These are phyloP conservation scores for Drosophila bipectinata DNA, from an alignment of 1,140 invertebrate genomes.

Conservation along the genomic window DNA sequence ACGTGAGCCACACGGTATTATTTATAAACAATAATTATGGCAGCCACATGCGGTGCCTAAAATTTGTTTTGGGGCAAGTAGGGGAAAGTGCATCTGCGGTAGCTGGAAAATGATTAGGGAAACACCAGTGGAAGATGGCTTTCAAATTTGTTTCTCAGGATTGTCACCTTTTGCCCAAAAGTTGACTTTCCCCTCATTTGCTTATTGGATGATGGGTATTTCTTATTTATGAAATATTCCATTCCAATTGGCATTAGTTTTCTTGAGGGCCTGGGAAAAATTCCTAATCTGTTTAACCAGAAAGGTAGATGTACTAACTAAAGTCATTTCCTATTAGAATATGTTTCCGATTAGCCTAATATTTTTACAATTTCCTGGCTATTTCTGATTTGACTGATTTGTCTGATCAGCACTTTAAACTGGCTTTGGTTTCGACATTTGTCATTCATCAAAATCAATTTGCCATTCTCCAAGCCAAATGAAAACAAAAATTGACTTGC, in stretches of 20 bases:
- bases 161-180: slow-evolving; percentile 61
- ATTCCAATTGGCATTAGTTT: slow-evolving; percentile 45
- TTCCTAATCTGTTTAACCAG: slow-evolving; percentile 17
- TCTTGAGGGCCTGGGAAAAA: slow-evolving; percentile 39
- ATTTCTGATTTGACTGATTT: slow-evolving; percentile 1
- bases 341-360: background rate
- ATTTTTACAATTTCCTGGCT: background rate
- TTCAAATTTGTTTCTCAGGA: slow-evolving; percentile 70
- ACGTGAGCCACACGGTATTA: slow-evolving; percentile 62
- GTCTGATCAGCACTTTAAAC: slow-evolving; percentile 17
- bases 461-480: slow-evolving; percentile 7
- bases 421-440: slow-evolving; percentile 6
- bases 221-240: slow-evolving; percentile 52
- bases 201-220: slow-evolving; percentile 29
- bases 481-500: slow-evolving; percentile 18
- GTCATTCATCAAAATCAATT: slow-evolving; percentile 38
- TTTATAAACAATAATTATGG: slow-evolving; percentile 80
- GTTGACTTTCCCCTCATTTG: slow-evolving; percentile 46
- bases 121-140: slow-evolving; percentile 15
- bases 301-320: slow-evolving; percentile 2
- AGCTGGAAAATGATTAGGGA: slow-evolving; percentile 39
- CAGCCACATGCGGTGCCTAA: slow-evolving; percentile 44
- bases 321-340: background rate
- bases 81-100: slow-evolving; percentile 47
- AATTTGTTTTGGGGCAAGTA: background rate